A percentile compares a stretch with the other conserved stretches of the same genome.
phyloP scores from a whole-genome alignment of 2,797 vertebrate genomes.

The Telmatherina bonti region DNA sequence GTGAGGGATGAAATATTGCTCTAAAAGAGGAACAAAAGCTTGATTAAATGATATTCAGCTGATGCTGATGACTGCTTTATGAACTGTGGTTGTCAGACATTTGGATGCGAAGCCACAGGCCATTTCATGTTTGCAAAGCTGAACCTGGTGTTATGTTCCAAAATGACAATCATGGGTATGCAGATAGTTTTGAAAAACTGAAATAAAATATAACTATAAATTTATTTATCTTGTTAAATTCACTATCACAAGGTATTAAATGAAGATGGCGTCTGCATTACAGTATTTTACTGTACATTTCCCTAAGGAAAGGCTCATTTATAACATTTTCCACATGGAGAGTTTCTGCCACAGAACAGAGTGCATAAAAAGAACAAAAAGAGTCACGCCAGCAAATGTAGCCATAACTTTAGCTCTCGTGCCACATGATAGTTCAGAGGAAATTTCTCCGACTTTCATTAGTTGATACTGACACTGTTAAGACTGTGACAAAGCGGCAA shows the following conservation, averaged over 20 bases:
- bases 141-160: slow-evolving; percentile 24
- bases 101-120: slow-evolving; percentile 48
- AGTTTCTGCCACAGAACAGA: slow-evolving; percentile 46
- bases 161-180: slow-evolving; percentile 43
- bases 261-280: slow-evolving; percentile 54
- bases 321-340: slow-evolving; percentile 67
- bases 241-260: slow-evolving; percentile 29
- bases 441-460: slow-evolving; percentile 62
- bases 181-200: slow-evolving; percentile 51
- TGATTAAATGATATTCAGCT: slow-evolving; percentile 63
- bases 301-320: slow-evolving; percentile 71
- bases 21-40: slow-evolving; percentile 63
- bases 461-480: slow-evolving; percentile 53
- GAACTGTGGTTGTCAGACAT: slow-evolving; percentile 50
- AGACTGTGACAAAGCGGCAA: slow-evolving; percentile 64
- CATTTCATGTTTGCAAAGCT: slow-evolving; percentile 51
- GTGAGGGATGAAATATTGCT: slow-evolving; percentile 61
- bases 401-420: slow-evolving; percentile 50
- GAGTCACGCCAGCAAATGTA: slow-evolving; percentile 44
- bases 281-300: slow-evolving; percentile 54
- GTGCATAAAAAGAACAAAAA: slow-evolving; percentile 62
- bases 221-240: slow-evolving; percentile 36
- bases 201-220: slow-evolving; percentile 54
- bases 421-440: slow-evolving; percentile 47
- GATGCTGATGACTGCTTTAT: slow-evolving; percentile 66